These are phyloP conservation scores for Netta rufina DNA, from an alignment of 2,797 vertebrate genomes.

Conservation along the genomic window DNA sequence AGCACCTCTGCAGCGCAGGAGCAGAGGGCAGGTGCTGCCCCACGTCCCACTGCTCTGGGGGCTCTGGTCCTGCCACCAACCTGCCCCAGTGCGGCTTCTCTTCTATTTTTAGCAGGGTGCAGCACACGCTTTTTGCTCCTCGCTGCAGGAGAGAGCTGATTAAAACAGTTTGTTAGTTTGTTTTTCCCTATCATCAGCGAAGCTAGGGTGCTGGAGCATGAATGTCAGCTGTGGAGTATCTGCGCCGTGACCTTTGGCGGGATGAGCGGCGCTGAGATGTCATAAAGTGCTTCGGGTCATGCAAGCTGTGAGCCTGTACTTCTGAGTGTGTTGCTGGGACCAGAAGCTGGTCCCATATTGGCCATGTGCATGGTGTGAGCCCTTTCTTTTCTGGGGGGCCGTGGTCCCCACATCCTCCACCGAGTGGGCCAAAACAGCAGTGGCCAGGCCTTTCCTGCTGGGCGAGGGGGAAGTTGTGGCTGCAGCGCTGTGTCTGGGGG, in stretches of 20 bases:
- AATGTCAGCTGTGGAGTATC: rapidly evolving
- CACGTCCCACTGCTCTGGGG: background rate
- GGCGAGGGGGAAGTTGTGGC: background rate
- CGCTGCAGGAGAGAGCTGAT: background rate
- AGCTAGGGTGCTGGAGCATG: background rate
- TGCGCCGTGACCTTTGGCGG: rapidly evolving
- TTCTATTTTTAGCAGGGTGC: background rate
- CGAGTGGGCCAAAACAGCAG: rapidly evolving
- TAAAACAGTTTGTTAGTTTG: background rate
- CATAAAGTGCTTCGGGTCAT: rapidly evolving
- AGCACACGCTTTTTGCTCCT: background rate
- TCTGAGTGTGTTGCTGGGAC: no score
- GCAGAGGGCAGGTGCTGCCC: background rate
- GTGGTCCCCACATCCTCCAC: background rate
- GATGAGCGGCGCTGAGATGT: background rate
- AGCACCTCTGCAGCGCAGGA: background rate
- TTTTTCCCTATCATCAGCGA: background rate
- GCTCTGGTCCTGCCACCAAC: background rate
- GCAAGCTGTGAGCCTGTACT: no score
- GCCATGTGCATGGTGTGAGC: no score
- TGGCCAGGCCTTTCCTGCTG: background rate
- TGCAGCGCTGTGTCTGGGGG: rapidly evolving
- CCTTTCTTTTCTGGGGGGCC: background rate
- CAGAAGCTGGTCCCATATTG: no score
- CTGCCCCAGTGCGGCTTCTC: background rate